Percentiles rank a stretch among this genome's conserved stretches.
phyloP scores from a whole-genome alignment of 2,888 invertebrate species.

The Chymomyza amoena region DNA sequence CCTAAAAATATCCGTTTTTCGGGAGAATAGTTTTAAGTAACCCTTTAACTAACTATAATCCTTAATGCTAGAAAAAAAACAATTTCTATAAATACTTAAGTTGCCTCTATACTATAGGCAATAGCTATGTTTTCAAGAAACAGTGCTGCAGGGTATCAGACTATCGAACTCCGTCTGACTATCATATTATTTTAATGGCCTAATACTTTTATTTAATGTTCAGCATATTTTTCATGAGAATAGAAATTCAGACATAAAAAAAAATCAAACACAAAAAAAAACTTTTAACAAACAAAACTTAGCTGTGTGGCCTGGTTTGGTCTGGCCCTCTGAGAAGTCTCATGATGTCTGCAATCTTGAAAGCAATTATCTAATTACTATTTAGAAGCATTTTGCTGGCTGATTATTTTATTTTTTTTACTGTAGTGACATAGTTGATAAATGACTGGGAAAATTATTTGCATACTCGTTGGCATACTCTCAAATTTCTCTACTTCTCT shows the following conservation, averaged over 20 bases:
- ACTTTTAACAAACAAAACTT: conserved; percentile 24
- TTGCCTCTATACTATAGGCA: no score
- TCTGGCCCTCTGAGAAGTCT: conserved; percentile 1
- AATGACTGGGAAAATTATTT: neutral
- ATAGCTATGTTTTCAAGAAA: no score
- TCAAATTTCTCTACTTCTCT: neutral
- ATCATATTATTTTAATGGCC: conserved; percentile 22
- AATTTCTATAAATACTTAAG: no score
- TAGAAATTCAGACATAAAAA: neutral
- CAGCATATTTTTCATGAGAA: conserved; percentile 25
- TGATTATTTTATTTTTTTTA: neutral
- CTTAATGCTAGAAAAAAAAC: no score
- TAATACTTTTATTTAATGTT: conserved; percentile 30
- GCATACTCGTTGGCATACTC: neutral
- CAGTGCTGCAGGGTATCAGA: no score
- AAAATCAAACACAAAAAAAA: conserved; percentile 10
- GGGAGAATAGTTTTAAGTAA: no score
- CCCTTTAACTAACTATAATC: no score
- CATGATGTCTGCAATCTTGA: conserved; percentile 1
- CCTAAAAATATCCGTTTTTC: no score
- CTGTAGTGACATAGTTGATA: neutral
- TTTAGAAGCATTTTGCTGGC: neutral
- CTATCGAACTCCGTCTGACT: no score
- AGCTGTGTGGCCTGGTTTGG: conserved; percentile 18
- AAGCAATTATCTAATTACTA: conserved; percentile 37